These are phyloP conservation scores for Rhagoletis pomonella DNA, from an alignment of 1,140 invertebrate genomes.

Conservation along the genomic window DNA sequence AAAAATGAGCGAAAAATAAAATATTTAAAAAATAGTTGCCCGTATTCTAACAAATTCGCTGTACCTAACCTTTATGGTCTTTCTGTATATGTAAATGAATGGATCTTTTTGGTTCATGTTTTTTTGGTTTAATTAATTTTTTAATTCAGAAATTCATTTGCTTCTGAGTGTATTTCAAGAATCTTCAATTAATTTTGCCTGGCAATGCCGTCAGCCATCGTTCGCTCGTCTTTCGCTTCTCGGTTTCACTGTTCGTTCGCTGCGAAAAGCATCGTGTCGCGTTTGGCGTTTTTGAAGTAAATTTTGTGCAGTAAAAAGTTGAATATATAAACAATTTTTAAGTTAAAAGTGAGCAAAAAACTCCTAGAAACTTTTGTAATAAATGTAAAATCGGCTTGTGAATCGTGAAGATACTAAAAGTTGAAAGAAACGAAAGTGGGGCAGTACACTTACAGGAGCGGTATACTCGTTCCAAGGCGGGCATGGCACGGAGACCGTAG, in stretches of 20 bases:
- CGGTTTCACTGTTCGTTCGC: conserved; percentile 51
- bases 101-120: too few relatives aligned
- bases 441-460: conserved; percentile 23
- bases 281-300: conserved; percentile 31
- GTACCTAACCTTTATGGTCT: too few relatives aligned
- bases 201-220: conserved; percentile 36
- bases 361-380: neutral
- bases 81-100: too few relatives aligned
- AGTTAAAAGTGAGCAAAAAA: conserved; percentile 24
- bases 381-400: neutral
- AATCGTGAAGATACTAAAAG: conserved; percentile 2
- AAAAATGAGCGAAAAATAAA: too few relatives aligned
- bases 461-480: neutral
- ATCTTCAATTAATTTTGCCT: neutral
- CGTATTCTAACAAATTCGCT: too few relatives aligned
- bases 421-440: conserved; percentile 55
- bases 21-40: too few relatives aligned
- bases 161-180: too few relatives aligned
- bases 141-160: too few relatives aligned
- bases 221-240: conserved; percentile 50
- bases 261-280: conserved; percentile 48
- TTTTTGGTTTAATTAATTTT: too few relatives aligned
- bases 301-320: conserved; percentile 5
- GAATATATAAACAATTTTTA: conserved; percentile 10
- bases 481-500: neutral